Base-by-base conservation (phyloP, 2,888 invertebrate genomes). In the Oscheius sp. region DNA sequence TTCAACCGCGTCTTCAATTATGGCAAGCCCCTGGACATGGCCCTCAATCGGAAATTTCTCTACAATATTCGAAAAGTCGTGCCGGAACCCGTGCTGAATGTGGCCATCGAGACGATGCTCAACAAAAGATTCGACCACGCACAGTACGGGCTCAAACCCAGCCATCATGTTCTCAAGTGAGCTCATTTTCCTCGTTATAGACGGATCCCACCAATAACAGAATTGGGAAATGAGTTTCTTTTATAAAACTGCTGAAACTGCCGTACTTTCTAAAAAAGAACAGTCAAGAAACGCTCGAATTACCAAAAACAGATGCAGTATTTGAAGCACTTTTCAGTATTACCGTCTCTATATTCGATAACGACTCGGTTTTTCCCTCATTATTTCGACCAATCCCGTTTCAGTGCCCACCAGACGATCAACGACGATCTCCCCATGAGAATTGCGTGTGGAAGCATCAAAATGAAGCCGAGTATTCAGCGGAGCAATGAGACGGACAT, bases 351-450 rank as follows among this genome's bases (percentile, higher is more conserved):
- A n/a, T n/a, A n/a, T n/a, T n/a, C n/a, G n/a, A n/a, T n/a, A n/a
- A n/a, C n/a, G n/a, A n/a, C n/a, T n/a, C n/a, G n/a, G n/a, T n/a
- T n/a, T n/a, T n/a, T n/a, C n/a, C n/a, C n/a, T n/a, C n/a, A n/a
- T n/a, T n/a, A n/a, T n/a, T n/a, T n/a, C n/a, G n/a, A 35, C 35
- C 9, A 3, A 35, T 6, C 9, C 35, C 35, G 35, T 61, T 70
- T 74, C 70, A 81, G 82, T 66, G 81, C 84, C 18, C 84, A 84
- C 69, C 82, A 82, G n/a, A 83, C 84, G 6, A 78, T 90, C 68
- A 90, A 90, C 76, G 90, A 91, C 81, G 90, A 90, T 59, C 85
- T 91, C 3, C 90, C 90, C 2, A 89, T 89, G 73, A 86, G 90
- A 59, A 89, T 91, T 56, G 87, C 89, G 75, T 88, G 86, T 52